A percentile compares a stretch with the other conserved stretches of the same genome.
Conservation (phyloP, 1,140 invertebrate genomes). For the Rhyacophila brunnea region DNA sequence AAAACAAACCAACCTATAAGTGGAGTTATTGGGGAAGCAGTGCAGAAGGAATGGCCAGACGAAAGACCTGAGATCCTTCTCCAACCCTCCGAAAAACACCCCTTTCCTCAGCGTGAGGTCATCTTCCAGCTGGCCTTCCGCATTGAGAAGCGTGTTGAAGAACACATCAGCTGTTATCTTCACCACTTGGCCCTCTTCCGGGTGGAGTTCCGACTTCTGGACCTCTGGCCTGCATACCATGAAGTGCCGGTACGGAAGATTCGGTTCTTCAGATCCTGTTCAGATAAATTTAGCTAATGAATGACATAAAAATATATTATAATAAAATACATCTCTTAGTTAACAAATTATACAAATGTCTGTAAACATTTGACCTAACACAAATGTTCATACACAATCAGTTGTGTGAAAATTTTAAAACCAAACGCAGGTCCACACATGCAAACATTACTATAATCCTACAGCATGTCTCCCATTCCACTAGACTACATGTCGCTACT, state of each 20-base stretch:
- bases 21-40: conserved; percentile 88
- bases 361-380: not conserved
- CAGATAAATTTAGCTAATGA: too few relatives aligned
- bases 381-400: not conserved
- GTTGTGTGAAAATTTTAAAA: not conserved
- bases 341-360: not conserved
- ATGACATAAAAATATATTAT: conserved; percentile 4
- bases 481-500: too few relatives aligned
- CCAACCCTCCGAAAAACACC: conserved; percentile 90
- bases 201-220: conserved; percentile 84
- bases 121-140: conserved; percentile 85
- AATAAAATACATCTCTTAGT: not conserved
- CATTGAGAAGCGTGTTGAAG: conserved; percentile 77
- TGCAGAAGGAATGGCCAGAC: conserved; percentile 93
- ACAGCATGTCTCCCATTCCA: too few relatives aligned
- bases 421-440: too few relatives aligned
- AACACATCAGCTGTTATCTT: conserved; percentile 75
- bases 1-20: conserved; percentile 49
- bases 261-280: conserved; percentile 62
- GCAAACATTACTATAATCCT: too few relatives aligned
- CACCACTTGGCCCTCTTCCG: conserved; percentile 85
- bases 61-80: conserved; percentile 78
- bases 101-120: conserved; percentile 83
- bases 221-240: conserved; percentile 85
- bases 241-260: conserved; percentile 69